Base-by-base conservation (phyloP, 2,888 invertebrate genomes). In the Elgonia sp. region DNA sequence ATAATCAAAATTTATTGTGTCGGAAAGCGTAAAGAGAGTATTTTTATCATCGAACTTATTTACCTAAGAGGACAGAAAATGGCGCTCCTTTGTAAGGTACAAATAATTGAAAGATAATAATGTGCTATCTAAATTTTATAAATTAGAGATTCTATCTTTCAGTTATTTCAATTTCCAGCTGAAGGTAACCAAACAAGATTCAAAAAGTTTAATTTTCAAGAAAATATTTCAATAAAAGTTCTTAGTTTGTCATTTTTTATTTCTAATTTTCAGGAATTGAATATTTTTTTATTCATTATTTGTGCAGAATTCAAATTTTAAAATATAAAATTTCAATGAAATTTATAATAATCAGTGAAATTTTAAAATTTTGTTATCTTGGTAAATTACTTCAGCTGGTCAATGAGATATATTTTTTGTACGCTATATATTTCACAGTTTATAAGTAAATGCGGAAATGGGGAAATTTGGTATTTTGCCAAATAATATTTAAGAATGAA, bases 1-100 rank as follows among this genome's bases (percentile, higher is more conserved):
- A 62, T 20, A 69, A 87, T 79, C 72, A 77, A 63, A 81, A 82
- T 72, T 63, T 67, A 60, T 91, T 91, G 89, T 89, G 90, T 53
- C 91, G 84, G 89, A 79, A 16, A 39, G 21, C 14, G 40, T 16
- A 50, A 29, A 29, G 29, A 77, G 18, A 16, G 29, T 75, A 76
- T 67, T 76, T 69, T 89, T 65, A 60, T 79, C 62, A 65, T 79
- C 69, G 84, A 76, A 20, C 65, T 60, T 60, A 91, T 91, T 90
- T n/a, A 81, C 92, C 92, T 92, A 92, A 91, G 90, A 91, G 91
- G 87, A 88, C 90, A 90, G 90, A 70, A 85, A 80, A 85, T 87
- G 79, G 89, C 84, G 89, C 89, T 91, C 73, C 72, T 77, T 69
- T 82, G 29, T 62, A 79, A 87, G 63, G 55, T 70, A 88, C 57